Evolutionary conservation across 2,888 invertebrate species (phyloP).

Genomic region (Pseudococcus jackbeardsleyi): DNA sequence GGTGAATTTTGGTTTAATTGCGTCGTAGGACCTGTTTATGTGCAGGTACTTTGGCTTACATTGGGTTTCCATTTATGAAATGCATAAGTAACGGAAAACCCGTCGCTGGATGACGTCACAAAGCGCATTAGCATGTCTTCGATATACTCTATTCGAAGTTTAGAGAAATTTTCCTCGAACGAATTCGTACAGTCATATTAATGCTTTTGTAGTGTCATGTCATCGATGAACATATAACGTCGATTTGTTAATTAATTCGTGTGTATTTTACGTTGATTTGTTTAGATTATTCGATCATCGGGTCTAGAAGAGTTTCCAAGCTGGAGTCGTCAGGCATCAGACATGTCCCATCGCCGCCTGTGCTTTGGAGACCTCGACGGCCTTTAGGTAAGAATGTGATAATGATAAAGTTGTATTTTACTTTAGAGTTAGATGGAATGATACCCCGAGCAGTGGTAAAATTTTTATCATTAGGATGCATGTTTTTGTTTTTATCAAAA

Average conservation of each 20-base stretch:
- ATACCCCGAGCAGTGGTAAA: no score
- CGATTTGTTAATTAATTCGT: constrained; percentile 21
- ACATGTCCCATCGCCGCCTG: constrained; percentile 61
- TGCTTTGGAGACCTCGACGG: constrained; percentile 57
- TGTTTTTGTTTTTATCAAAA: constrained; percentile 28
- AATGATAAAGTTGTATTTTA: no score
- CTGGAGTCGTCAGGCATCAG: constrained; percentile 61
- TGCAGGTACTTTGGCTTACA: not conserved
- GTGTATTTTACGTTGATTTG: not conserved
- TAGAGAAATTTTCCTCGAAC: not conserved
- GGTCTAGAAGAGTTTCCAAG: constrained; percentile 45
- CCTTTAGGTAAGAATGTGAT: constrained; percentile 37
- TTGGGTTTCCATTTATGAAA: not conserved
- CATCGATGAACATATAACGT: not conserved
- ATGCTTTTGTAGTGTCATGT: not conserved
- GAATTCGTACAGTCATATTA: not conserved
- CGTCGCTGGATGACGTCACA: constrained; percentile 10
- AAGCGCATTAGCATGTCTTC: constrained; percentile 3
- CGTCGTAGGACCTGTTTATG: constrained; percentile 38
- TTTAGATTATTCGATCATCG: not conserved
- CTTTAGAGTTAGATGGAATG: no score
- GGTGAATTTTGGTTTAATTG: constrained; percentile 37
- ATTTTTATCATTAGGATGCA: not conserved
- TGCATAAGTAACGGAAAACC: not conserved
- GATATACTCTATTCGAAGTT: not conserved